Evolutionary conservation across 1,140 invertebrate genomes (phyloP).

Genomic region (Aphelinus certus): DNA sequence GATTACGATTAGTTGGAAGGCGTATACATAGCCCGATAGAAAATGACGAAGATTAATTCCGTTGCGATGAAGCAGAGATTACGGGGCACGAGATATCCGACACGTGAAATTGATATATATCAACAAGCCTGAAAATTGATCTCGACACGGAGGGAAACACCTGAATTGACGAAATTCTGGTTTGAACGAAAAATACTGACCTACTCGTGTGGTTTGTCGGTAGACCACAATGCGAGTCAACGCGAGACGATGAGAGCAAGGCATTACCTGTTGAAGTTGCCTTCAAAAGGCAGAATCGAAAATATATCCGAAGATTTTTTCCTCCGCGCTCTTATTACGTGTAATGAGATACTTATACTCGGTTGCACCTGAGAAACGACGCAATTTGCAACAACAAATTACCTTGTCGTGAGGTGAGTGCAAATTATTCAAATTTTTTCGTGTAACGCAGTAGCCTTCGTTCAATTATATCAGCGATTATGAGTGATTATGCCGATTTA

Average conservation of each 20-base stretch:
- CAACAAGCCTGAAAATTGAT: slow-evolving; percentile 4
- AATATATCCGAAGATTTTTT: neutral
- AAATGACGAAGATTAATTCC: neutral
- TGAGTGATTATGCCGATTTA: neutral
- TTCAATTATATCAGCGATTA: neutral
- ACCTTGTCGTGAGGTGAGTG: no score
- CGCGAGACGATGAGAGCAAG: neutral
- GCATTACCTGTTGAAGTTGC: neutral
- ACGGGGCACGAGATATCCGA: neutral
- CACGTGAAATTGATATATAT: slow-evolving; percentile 3
- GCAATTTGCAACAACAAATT: no score
- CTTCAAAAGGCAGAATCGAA: slow-evolving; percentile 4
- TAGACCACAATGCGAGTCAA: slow-evolving; percentile 5
- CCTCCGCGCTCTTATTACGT: neutral
- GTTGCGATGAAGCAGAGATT: neutral
- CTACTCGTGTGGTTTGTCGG: neutral
- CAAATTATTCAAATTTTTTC: neutral
- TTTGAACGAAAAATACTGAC: slow-evolving; percentile 3
- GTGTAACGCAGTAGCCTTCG: no score
- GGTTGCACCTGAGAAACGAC: no score
- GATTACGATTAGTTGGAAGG: no score
- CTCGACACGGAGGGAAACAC: neutral
- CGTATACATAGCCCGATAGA: no score
- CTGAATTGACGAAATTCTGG: slow-evolving; percentile 8
- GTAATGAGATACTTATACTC: neutral